These are phyloP conservation scores for Pollenia griseotomentosa DNA, from an alignment of 2,888 invertebrate species.

Conservation along the genomic window DNA sequence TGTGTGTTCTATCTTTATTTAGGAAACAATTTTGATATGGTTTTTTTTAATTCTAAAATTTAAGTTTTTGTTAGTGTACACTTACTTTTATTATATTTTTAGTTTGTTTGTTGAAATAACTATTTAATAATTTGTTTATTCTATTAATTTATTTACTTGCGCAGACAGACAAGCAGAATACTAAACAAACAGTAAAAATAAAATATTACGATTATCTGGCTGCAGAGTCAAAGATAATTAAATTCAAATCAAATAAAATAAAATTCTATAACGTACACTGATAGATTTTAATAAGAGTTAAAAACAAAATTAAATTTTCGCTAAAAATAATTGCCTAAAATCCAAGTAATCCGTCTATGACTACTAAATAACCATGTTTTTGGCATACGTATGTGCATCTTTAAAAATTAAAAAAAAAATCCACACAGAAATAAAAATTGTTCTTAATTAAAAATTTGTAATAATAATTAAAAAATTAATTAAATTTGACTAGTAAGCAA, in stretches of 20 bases:
- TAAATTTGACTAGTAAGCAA: too few relatives aligned
- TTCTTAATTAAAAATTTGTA: too few relatives aligned
- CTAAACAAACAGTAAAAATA: background rate
- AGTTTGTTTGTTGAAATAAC: background rate
- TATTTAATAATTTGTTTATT: constrained; percentile 39
- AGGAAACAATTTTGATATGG: background rate
- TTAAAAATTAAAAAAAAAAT: too few relatives aligned
- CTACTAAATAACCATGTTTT: too few relatives aligned
- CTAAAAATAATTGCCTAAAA: too few relatives aligned
- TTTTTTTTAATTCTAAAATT: constrained; percentile 11
- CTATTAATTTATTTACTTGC: constrained; percentile 20
- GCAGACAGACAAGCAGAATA: background rate
- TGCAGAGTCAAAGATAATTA: constrained; percentile 54
- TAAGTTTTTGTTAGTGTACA: background rate
- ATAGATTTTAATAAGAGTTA: too few relatives aligned
- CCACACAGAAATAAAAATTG: too few relatives aligned
- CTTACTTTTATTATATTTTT: constrained; percentile 6
- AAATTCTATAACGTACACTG: constrained; percentile 7
- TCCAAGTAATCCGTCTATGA: too few relatives aligned
- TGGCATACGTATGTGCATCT: too few relatives aligned
- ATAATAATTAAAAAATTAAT: too few relatives aligned
- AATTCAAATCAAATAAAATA: constrained; percentile 58
- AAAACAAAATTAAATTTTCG: too few relatives aligned
- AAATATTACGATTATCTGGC: constrained; percentile 11
- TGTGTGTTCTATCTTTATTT: constrained; percentile 25